Evolutionary conservation across 2,113 vertebrate genomes (phyloP).

Genomic region (Cyprinodon brontotheroides): DNA sequence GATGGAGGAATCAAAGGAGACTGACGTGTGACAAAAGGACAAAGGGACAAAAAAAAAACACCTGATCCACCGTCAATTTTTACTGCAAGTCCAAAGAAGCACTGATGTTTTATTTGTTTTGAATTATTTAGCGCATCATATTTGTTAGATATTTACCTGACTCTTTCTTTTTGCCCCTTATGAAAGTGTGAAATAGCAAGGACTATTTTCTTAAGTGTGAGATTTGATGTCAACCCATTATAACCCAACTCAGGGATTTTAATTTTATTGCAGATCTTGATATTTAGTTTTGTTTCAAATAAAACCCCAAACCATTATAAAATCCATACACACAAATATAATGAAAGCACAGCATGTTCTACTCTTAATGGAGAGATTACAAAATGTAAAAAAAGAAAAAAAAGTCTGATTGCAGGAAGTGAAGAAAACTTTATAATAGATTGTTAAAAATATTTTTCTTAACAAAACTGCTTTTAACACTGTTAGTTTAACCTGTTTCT

Average conservation of each 20-base stretch:
- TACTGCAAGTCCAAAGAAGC: not conserved
- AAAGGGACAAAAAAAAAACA: not conserved
- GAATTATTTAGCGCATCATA: not conserved
- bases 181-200: not conserved
- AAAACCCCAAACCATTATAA: too few species aligned
- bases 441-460: too few species aligned
- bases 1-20: slow-evolving; percentile 40
- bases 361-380: not conserved
- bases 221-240: too few species aligned
- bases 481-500: too few species aligned
- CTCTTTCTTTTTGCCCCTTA: not conserved
- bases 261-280: not conserved
- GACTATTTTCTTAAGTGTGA: too few species aligned
- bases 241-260: not conserved
- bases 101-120: slow-evolving; percentile 26
- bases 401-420: not conserved
- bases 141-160: not conserved
- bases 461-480: too few species aligned
- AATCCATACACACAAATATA: too few species aligned
- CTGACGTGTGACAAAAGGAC: slow-evolving; percentile 29
- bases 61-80: not conserved
- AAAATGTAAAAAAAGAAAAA: not conserved
- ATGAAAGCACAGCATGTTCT: not conserved
- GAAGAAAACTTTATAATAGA: not conserved
- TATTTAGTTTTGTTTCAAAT: not conserved